phyloP scores from a whole-genome alignment of 2,888 invertebrate species.

The Chymomyza amoena region DNA sequence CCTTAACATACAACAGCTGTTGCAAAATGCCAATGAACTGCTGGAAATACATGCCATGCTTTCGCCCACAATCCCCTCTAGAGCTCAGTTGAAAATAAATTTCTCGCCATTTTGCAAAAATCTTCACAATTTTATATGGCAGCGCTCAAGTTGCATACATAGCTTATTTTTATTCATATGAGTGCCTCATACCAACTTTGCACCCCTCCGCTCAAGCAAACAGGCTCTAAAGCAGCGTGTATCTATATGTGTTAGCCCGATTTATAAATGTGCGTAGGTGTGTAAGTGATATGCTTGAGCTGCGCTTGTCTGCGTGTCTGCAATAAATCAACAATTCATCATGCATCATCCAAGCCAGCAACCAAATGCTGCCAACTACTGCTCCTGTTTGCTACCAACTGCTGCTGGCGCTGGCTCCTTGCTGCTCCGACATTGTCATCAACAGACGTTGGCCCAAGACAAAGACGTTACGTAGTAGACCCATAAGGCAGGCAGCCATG shows the following conservation, averaged over 20 bases:
- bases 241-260: slow-evolving; percentile 13
- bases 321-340: slow-evolving; percentile 76
- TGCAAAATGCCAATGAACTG: slow-evolving; percentile 68
- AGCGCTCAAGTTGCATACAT: slow-evolving; percentile 32
- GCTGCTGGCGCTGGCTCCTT: slow-evolving; percentile 15
- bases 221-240: neutral
- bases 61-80: neutral
- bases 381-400: slow-evolving; percentile 36
- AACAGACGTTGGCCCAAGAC: neutral
- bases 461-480: neutral
- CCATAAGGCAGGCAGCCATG: neutral
- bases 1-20: slow-evolving; percentile 41
- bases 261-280: slow-evolving; percentile 54
- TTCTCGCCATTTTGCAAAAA: slow-evolving; percentile 62
- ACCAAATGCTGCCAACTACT: slow-evolving; percentile 20
- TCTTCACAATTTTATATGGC: slow-evolving; percentile 28
- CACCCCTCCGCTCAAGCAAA: neutral
- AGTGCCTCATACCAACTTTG: neutral
- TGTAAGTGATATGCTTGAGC: slow-evolving; percentile 42
- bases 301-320: slow-evolving; percentile 40
- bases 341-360: slow-evolving; percentile 62
- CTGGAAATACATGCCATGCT: neutral
- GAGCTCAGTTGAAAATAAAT: slow-evolving; percentile 50
- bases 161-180: slow-evolving; percentile 23
- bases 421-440: slow-evolving; percentile 14